Conservation (phyloP, 2,888 invertebrate species). For the Sinopyrophorus schimmeli region DNA sequence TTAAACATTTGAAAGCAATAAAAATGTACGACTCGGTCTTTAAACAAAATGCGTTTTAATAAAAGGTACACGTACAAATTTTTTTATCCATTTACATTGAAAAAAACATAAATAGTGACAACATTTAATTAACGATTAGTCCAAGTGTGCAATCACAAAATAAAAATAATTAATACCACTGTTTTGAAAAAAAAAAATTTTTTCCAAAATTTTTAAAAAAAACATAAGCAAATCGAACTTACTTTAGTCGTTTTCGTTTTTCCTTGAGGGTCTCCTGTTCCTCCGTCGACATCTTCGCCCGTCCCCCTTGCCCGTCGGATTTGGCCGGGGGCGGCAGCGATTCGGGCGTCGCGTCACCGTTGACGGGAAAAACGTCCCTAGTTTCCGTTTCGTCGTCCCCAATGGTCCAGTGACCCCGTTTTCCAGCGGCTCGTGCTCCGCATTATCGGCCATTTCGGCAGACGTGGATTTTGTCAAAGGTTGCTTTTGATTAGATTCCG, state of each 20-base stretch:
- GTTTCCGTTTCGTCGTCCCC: constrained; percentile 49
- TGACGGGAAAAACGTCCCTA: constrained; percentile 59
- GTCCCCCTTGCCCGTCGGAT: constrained; percentile 54
- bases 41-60: too few species aligned
- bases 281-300: constrained; percentile 38
- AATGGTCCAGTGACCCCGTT: constrained; percentile 45
- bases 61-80: too few species aligned
- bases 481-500: constrained; percentile 11
- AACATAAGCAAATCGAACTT: constrained; percentile 35
- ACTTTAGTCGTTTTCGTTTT: constrained; percentile 50
- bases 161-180: too few species aligned
- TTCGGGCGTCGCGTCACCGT: constrained; percentile 42
- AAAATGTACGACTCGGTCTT: too few species aligned
- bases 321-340: constrained; percentile 49
- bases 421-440: constrained; percentile 48
- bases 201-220: too few species aligned
- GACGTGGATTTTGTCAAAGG: constrained; percentile 39
- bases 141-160: too few species aligned
- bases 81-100: too few species aligned
- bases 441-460: too few species aligned
- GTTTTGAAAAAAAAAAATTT: too few species aligned
- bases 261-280: constrained; percentile 46
- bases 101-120: too few species aligned
- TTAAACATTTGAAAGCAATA: too few species aligned
- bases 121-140: too few species aligned